These are phyloP conservation scores for Enteromius afrohamiltoni DNA, from an alignment of 2,797 vertebrate species.

Conservation along the genomic window DNA sequence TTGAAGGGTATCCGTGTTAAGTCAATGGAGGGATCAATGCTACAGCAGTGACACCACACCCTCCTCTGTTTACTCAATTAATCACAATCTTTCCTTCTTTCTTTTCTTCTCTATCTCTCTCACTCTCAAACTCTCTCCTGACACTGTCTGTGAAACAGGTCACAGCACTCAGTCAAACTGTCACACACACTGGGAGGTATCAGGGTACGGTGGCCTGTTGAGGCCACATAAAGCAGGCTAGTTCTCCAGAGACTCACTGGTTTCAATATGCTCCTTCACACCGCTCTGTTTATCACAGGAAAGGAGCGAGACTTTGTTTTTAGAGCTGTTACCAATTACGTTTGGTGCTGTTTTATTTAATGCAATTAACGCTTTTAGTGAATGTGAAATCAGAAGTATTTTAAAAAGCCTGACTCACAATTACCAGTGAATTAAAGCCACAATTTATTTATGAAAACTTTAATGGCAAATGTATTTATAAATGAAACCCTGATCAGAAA, in stretches of 20 bases:
- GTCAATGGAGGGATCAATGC: conserved; percentile 38
- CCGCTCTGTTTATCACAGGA: not conserved
- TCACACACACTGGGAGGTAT: conserved; percentile 27
- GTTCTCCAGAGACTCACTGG: conserved; percentile 1
- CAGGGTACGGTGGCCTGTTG: conserved; percentile 5
- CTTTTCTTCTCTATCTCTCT: conserved; percentile 15
- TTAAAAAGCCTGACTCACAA: not conserved
- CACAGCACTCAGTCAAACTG: conserved; percentile 28
- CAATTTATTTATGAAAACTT: not conserved
- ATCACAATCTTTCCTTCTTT: conserved; percentile 36
- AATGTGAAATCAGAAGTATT: not conserved
- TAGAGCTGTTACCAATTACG: not conserved
- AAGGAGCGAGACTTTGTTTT: not conserved
- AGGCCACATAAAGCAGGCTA: conserved; percentile 25
- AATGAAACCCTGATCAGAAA: not conserved
- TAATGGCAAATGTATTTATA: not conserved
- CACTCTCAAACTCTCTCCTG: conserved; percentile 25
- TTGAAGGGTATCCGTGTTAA: conserved; percentile 30
- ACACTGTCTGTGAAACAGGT: conserved; percentile 35
- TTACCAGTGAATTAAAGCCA: not conserved
- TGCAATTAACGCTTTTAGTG: not conserved
- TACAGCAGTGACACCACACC: conserved; percentile 36
- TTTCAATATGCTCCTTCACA: not conserved
- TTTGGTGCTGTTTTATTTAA: not conserved
- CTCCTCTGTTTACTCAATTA: conserved; percentile 36